Conservation (phyloP, 2,888 invertebrate genomes). For the Cheilosia soror region DNA sequence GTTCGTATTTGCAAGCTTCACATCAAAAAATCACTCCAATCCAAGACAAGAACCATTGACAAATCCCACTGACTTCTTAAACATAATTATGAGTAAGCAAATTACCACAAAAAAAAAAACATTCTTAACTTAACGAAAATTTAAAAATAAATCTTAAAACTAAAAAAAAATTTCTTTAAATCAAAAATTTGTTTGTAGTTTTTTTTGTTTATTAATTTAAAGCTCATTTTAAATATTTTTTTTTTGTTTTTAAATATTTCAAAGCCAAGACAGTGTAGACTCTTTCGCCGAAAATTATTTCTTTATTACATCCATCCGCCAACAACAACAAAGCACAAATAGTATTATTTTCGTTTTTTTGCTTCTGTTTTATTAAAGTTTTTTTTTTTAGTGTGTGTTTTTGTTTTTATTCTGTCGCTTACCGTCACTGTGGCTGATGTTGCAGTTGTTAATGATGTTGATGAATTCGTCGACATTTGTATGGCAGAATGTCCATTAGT, state of each 20-base stretch:
- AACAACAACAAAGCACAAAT: constrained; percentile 34
- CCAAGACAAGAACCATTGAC: no score
- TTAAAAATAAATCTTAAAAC: background rate
- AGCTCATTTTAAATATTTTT: background rate
- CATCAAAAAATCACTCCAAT: no score
- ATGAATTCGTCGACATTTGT: constrained; percentile 59
- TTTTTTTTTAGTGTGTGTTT: constrained; percentile 6
- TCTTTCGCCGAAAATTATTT: background rate
- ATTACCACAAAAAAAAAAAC: no score
- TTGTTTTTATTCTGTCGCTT: constrained; percentile 59
- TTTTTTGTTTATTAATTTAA: background rate
- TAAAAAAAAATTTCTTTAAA: no score
- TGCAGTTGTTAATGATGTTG: constrained; percentile 64
- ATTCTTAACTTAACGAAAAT: background rate
- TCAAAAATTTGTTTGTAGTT: no score
- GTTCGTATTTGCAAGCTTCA: no score
- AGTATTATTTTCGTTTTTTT: constrained; percentile 9
- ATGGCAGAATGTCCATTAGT: constrained; percentile 72
- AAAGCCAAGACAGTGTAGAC: background rate
- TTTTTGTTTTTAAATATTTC: background rate
- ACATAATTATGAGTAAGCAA: no score
- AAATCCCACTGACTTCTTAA: no score
- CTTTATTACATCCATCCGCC: constrained; percentile 17
- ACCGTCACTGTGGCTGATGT: constrained; percentile 69
- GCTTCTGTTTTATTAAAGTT: background rate